Evolutionary conservation across 2,113 vertebrate species (phyloP), one percentile per base, ranked within the genome.

Genomic region (Callopanchax toddi): DNA sequence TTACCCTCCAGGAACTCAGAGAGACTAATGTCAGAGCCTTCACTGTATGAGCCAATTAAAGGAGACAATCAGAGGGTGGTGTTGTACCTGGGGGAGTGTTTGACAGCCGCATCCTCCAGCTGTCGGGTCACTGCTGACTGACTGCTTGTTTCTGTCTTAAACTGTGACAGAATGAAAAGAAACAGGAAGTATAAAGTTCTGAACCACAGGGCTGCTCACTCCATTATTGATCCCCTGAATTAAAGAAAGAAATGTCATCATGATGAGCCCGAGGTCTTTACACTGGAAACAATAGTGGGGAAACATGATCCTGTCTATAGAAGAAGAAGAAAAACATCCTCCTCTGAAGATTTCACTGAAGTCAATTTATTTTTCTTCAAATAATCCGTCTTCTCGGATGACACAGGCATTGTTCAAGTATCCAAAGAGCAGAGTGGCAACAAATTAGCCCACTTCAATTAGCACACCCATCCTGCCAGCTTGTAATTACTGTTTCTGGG

Each of bases 401-500:
- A 68, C 46, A 51, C 61, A 43, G 44, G 22, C 49, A 65, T 68
- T 65, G 54, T 81, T 78, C 68, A 32, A 72, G 67, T 45, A 75
- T 48, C 68, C 66, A 67, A 71, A 66, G 60, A 76, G 46, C 53
- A 42, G 22, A 68, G 65, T 61, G 56, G 80, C 64, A 81, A 66
- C 67, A 74, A 56, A 84, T 83, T 76, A 80, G 45, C 72, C 77
- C 36, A 43, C 74, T 79, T 71, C 57, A 82, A 68, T 86, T 87
- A 84, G 71, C 63, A 67, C 42, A 70, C 52, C 37, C 60, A 67
- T 81, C 67, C 55, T 53, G 71, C 80, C 71, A 79, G 74, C 71
- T 70, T 74, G 65, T 83, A 78, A 87, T 88, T 82, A 82, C 69
- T 65, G 57, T 83, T 80, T 55, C 60, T 84, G 78, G 74, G 74